These are phyloP conservation scores for Whitmania pigra DNA, from an alignment of 1,140 invertebrate species.

Conservation along the genomic window DNA sequence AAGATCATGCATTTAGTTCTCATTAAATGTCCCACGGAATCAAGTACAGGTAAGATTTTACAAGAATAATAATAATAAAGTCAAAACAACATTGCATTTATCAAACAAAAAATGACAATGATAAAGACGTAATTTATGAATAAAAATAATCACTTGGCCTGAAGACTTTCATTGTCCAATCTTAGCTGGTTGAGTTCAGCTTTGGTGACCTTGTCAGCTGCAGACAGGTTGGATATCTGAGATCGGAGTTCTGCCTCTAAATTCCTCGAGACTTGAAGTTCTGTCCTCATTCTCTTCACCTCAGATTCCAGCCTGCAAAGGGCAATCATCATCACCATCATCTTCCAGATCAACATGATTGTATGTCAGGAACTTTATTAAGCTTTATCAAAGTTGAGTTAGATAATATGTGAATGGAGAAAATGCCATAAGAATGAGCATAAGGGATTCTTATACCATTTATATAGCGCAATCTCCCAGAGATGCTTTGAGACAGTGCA, in stretches of 20 bases:
- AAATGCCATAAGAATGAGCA: no score
- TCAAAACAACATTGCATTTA: no score
- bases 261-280: constrained; percentile 57
- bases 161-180: constrained; percentile 67
- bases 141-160: constrained; percentile 53
- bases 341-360: not conserved
- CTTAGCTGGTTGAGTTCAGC: constrained; percentile 62
- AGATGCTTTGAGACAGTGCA: no score
- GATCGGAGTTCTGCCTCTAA: constrained; percentile 68
- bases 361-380: no score
- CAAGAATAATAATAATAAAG: no score
- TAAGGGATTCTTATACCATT: no score
- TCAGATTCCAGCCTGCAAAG: constrained; percentile 52
- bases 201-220: constrained; percentile 59
- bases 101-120: not conserved
- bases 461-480: no score
- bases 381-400: no score
- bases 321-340: not conserved
- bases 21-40: no score
- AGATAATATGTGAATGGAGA: no score
- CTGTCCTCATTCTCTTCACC: constrained; percentile 64
- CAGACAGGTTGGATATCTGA: constrained; percentile 56
- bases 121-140: not conserved
- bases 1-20: no score
- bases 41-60: no score